Evolutionary conservation across 2,113 vertebrate species (phyloP), one percentile per base, ranked within the genome.

Genomic region (Charadrius vociferus): DNA sequence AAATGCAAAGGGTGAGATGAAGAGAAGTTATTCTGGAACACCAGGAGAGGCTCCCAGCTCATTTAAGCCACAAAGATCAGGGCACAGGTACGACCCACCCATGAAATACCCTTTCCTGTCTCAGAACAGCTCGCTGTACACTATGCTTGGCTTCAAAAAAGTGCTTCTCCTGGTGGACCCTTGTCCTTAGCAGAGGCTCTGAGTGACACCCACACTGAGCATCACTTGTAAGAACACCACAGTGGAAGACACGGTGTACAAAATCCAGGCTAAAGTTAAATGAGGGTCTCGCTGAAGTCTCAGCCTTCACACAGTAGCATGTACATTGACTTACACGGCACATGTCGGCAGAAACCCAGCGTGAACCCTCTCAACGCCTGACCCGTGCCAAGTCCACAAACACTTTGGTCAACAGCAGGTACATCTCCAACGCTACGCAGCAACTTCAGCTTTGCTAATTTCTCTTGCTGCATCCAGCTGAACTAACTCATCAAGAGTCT

Each of bases 401-500:
- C n/a, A 37, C 81, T 49, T 49, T 18, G 53, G 37, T 66, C 67
- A 90, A 72, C 36, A 86, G 49, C 83, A 92, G 24, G 77, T 26
- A 83, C 87, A 63, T 65, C 56, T 89, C 79, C n/a, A 24, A 79
- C 0, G 0, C 20, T 11, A 41, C 21, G 43, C 30, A 72, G 59
- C 70, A 93, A 61, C 3, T 2, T 39, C 63, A 95, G 68, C 24
- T 94, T 91, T 72, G 73, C 23, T 85, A 79, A 88, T 65, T 90
- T 93, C 70, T 96, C 82, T 85, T 93, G 65, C 53, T 16, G 12
- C 32, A 56, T 62, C 36, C 88, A 93, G 88, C 61, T 96, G 84
- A 90, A 91, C 67, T 67, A 86, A 88, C 39, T 85, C 75, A 84
- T 83, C 61, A 39, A 59, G 37, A 63, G 34, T 23, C 59, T 89